Percentiles rank a stretch among this genome's conserved stretches.
Evolutionary conservation across 2,888 invertebrate species (phyloP).

Genomic region (Apodemia hepburni): DNA sequence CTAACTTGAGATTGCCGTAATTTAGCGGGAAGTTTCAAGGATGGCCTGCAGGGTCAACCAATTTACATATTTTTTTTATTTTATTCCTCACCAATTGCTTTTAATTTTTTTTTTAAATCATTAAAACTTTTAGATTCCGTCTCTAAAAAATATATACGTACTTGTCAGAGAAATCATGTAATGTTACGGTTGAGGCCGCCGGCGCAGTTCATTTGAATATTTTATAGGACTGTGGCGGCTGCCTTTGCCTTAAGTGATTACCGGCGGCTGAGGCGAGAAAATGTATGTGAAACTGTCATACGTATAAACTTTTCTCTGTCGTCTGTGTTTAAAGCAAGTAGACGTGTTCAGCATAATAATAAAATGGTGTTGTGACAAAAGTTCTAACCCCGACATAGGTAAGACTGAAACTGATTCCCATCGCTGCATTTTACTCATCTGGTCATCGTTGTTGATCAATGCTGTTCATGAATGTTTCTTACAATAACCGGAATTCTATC

Average conservation of each 20-base stretch:
- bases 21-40: too few species aligned
- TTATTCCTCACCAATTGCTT: too few species aligned
- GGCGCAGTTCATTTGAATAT: constrained; percentile 52
- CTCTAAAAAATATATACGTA: constrained; percentile 19
- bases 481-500: too few species aligned
- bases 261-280: constrained; percentile 27
- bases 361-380: background rate
- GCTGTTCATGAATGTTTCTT: too few species aligned
- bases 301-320: constrained; percentile 1
- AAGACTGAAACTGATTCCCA: too few species aligned
- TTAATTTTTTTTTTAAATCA: too few species aligned
- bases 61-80: too few species aligned
- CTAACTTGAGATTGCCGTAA: too few species aligned
- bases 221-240: constrained; percentile 44
- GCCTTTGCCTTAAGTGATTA: constrained; percentile 39
- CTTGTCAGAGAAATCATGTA: constrained; percentile 43
- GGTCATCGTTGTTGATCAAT: too few species aligned
- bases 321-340: background rate
- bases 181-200: constrained; percentile 45
- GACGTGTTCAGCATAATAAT: background rate
- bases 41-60: too few species aligned
- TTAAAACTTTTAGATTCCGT: constrained; percentile 11
- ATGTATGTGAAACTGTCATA: constrained; percentile 18
- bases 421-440: too few species aligned
- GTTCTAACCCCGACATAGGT: background rate